These are phyloP conservation scores for Bucorvus abyssinicus DNA, from an alignment of 2,797 vertebrate genomes.

Conservation along the genomic window DNA sequence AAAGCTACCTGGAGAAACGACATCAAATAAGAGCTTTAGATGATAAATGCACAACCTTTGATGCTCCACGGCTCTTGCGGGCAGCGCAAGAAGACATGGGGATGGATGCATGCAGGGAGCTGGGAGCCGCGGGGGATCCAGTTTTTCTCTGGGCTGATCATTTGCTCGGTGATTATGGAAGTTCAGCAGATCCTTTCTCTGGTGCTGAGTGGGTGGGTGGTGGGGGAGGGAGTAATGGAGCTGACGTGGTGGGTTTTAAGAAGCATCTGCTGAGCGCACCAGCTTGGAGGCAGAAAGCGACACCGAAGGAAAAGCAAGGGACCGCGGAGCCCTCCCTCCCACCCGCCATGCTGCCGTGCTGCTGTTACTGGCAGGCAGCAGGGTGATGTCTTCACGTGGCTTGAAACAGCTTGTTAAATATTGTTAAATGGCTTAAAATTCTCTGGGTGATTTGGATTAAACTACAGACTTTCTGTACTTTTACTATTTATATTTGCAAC, in stretches of 20 bases:
- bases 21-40: not conserved
- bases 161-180: not conserved
- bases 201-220: fast-evolving
- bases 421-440: not conserved
- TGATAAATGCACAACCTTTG: not conserved
- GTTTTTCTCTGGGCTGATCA: not conserved
- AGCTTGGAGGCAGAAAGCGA: not conserved
- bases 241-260: fast-evolving
- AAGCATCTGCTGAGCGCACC: fast-evolving
- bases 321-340: not conserved
- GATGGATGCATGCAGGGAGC: not conserved
- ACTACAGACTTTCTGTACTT: not conserved
- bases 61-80: not conserved
- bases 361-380: not conserved
- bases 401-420: not conserved
- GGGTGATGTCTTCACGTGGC: not conserved
- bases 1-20: not conserved
- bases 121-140: fast-evolving
- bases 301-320: not conserved
- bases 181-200: not conserved
- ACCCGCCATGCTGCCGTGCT: not conserved
- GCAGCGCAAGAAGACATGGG: not conserved
- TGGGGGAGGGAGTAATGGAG: not conserved
- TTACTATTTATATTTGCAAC: not conserved
- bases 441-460: not conserved